A percentile compares a stretch with the other conserved stretches of the same genome.
phyloP scores from a whole-genome alignment of 2,888 invertebrate species.

The Anoplius nigerrimus region DNA sequence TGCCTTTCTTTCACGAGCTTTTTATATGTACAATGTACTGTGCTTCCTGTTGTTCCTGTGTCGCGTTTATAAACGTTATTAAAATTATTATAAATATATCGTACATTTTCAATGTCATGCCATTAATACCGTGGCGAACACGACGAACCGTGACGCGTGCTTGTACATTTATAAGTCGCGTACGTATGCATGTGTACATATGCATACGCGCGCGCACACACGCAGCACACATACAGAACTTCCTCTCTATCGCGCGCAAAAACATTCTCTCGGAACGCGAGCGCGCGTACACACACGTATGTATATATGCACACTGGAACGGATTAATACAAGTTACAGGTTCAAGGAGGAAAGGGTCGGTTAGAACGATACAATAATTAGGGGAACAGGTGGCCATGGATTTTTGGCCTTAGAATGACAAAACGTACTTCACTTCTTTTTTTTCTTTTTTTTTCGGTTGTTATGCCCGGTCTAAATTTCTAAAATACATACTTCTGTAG shows the following conservation, averaged over 20 bases:
- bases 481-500: slow-evolving; percentile 26
- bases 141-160: slow-evolving; percentile 47
- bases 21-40: slow-evolving; percentile 69
- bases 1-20: slow-evolving; percentile 56
- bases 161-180: slow-evolving; percentile 36
- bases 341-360: slow-evolving; percentile 58
- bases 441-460: slow-evolving; percentile 18
- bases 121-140: slow-evolving; percentile 62
- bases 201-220: slow-evolving; percentile 53
- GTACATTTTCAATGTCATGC: slow-evolving; percentile 67
- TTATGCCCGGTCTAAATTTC: slow-evolving; percentile 28
- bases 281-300: slow-evolving; percentile 26
- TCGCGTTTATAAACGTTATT: slow-evolving; percentile 73
- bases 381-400: slow-evolving; percentile 25
- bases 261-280: too few relatives aligned
- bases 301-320: slow-evolving; percentile 66
- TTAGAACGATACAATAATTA: slow-evolving; percentile 37
- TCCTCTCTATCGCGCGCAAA: slow-evolving; percentile 20
- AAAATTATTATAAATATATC: slow-evolving; percentile 75
- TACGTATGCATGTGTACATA: slow-evolving; percentile 59
- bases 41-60: slow-evolving; percentile 49
- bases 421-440: slow-evolving; percentile 16
- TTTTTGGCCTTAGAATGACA: slow-evolving; percentile 25
- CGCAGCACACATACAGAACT: slow-evolving; percentile 45
- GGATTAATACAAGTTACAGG: slow-evolving; percentile 68